Base-by-base conservation (phyloP, 2,888 invertebrate genomes). In the Dorcus hopei region DNA sequence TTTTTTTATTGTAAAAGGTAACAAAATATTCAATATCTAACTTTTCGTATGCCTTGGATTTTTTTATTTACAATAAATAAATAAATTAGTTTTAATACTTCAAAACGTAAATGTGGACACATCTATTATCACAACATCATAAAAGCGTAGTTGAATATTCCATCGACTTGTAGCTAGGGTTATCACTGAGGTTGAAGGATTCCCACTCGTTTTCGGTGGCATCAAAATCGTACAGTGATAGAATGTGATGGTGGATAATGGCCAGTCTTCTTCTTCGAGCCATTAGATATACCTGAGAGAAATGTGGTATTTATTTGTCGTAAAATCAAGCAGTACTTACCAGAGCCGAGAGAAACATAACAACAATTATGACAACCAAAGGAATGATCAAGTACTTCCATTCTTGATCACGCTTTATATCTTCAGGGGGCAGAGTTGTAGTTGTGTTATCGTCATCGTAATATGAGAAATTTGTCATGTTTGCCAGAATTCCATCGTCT, bases 121-220 rank as follows among this genome's bases (percentile, higher is more conserved):
- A 38, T 50, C 14, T 50, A 23, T 57, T 50, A 14, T 11, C 38
- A 26, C 38, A 11, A n/a, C 1, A 38, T 54, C 39, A 59, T 41
- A 59, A 56, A 52, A 49, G 42, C 9, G 52, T 55, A 19, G 59
- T 52, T 7, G 57, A 51, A 11, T 57, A 57, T 47, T 57, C 57
- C 50, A 45, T 52, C 7, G 68, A 69, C 56, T 62, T 63, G 61
- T 77, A 77, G 61, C 67, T 69, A 9, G 73, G 70, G 62, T 72
- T 71, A 49, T 77, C 76, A 49, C 68, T 70, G 61, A 72, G 75
- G 57, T 80, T 82, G 33, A 87, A 74, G 49, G 85, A 82, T 72
- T 88, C 87, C 87, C 87, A 87, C 70, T 87, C 86, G 70, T 86
- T 86, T 70, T 85, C 86, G 67, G 87, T 87, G n/a, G 84, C 82